Evolutionary conservation across 2,888 invertebrate species (phyloP).

Genomic region (Drosophila sordidula): DNA sequence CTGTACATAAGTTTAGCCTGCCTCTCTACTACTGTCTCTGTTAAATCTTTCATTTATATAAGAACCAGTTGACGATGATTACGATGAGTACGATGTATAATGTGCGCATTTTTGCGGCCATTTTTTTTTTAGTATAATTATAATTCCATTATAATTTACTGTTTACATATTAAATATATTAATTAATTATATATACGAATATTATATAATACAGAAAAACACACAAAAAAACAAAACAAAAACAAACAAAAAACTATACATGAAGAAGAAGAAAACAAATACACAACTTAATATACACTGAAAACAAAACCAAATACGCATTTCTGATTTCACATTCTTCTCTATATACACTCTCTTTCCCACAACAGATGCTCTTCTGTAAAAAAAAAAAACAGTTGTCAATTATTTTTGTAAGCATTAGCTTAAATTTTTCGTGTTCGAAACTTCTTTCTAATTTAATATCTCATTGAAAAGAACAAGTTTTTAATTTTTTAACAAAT

Average conservation of each 20-base stretch:
- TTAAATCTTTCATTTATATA: slow-evolving; percentile 51
- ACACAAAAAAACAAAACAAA: slow-evolving; percentile 32
- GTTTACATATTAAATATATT: slow-evolving; percentile 65
- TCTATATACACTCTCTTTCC: slow-evolving; percentile 4
- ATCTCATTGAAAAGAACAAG: background rate
- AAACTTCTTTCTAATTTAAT: slow-evolving; percentile 1
- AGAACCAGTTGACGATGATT: slow-evolving; percentile 31
- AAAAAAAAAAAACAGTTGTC: background rate
- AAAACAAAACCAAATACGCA: slow-evolving; percentile 70
- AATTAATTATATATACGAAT: slow-evolving; percentile 72
- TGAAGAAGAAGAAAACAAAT: slow-evolving; percentile 71
- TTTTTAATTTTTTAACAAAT: too few relatives aligned
- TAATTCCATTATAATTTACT: slow-evolving; percentile 71
- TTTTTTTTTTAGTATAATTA: slow-evolving; percentile 60
- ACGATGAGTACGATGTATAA: slow-evolving; percentile 25
- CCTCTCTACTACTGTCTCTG: slow-evolving; percentile 34
- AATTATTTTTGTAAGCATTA: background rate
- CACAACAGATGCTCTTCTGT: slow-evolving; percentile 19
- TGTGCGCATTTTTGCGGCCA: slow-evolving; percentile 60
- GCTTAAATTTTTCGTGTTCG: background rate
- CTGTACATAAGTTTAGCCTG: slow-evolving; percentile 75
- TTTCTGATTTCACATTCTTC: slow-evolving; percentile 63
- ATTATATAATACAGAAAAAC: slow-evolving; percentile 56
- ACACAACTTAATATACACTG: slow-evolving; percentile 80
- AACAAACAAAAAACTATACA: slow-evolving; percentile 62